These are phyloP conservation scores for Amblyteles armatorius DNA, from an alignment of 2,888 invertebrate species.

Conservation along the genomic window DNA sequence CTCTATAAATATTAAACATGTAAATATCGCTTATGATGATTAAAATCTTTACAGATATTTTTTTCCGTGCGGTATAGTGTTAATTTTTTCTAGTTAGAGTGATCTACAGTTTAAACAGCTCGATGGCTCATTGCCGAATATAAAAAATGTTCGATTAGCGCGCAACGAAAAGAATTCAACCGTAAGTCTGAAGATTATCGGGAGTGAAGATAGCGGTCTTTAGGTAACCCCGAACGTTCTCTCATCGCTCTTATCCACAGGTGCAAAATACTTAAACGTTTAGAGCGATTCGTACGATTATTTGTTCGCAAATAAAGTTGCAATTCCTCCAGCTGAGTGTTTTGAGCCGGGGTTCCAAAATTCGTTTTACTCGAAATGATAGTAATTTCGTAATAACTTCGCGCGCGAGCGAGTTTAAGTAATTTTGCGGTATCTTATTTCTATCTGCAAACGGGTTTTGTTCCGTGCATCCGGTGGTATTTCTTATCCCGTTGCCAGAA, in stretches of 20 bases:
- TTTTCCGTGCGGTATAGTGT: background rate
- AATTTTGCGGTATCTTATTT: slow-evolving; percentile 9
- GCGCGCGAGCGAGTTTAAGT: background rate
- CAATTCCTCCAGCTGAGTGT: background rate
- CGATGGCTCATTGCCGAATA: background rate
- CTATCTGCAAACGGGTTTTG: slow-evolving; percentile 6
- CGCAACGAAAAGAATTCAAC: background rate
- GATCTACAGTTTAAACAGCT: background rate
- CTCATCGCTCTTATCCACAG: slow-evolving; percentile 2
- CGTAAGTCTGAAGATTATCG: background rate
- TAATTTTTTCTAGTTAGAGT: background rate
- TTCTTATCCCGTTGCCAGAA: background rate
- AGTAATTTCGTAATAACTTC: slow-evolving; percentile 10
- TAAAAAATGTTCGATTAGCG: background rate
- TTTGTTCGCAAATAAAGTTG: slow-evolving; percentile 7
- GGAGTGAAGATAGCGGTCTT: background rate
- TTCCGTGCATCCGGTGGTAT: slow-evolving; percentile 10
- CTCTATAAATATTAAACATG: background rate
- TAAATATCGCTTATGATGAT: background rate
- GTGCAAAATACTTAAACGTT: slow-evolving; percentile 4
- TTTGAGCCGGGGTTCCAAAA: background rate
- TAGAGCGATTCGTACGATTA: slow-evolving; percentile 3
- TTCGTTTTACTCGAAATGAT: slow-evolving; percentile 3
- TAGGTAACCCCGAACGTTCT: background rate
- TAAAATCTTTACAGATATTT: background rate